Base-by-base conservation (phyloP, 2,888 invertebrate species). In the Andrena haemorrhoa region DNA sequence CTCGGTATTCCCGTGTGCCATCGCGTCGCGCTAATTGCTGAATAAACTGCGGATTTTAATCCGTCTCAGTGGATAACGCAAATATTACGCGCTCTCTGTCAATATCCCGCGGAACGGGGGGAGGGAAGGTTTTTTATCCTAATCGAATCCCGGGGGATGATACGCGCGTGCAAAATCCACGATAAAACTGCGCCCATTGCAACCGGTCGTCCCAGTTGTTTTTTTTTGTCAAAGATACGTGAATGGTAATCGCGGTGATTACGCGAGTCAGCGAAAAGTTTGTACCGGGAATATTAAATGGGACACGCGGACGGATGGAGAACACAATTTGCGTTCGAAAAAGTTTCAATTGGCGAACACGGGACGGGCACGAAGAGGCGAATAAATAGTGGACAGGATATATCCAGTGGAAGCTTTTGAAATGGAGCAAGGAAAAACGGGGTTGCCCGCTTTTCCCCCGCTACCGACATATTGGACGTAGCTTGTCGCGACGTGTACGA, bases 261-360 rank as follows among this genome's bases (percentile, higher is more conserved):
- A 41, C 5, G 20, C 71, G 63, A 65, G 47, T 26, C 31, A 47
- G 16, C 23, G 33, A 20, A 26, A 58, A 58, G 51, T 78, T 70
- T 47, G 26, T 26, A 31, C 33, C 33, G 71, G 66, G 65, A 72
- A 79, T 71, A 56, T 72, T 47, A 61, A 78, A 71, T 20, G 1
- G 12, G 20, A 64, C 23, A 12, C 23, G 7, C 0, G 26, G 33
- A 3, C 12, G 33, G 16, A 20, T 5, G 5, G 70, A 7, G 29
- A 35, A 26, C 4, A 31, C 29, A 69, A 79, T 78, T 79, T 65
- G 41, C 49, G 20, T 31, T 20, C 12, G 70, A 10, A 60, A 78
- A 51, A 65, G 29, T 35, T 35, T 16, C n/a, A 10, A 58, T 56
- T 58, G 6, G 29, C 26, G 35, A 12, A 29, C 7, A 6, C 53